phyloP scores from a whole-genome alignment of 2,113 vertebrate genomes.

The Gnathonemus longibarbis region DNA sequence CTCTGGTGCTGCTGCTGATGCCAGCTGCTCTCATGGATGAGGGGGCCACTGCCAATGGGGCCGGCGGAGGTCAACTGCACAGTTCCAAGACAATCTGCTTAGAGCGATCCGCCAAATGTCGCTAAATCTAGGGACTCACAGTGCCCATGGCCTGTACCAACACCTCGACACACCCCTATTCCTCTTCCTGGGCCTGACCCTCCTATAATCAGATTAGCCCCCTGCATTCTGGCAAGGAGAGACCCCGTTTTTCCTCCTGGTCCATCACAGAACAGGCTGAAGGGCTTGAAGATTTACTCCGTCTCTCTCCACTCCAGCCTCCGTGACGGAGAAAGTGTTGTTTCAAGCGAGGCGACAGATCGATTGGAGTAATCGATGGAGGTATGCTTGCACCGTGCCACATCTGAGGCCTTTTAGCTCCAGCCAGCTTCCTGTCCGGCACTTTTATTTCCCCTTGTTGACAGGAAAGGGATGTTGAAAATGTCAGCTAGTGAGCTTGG shows the following conservation, averaged over 20 bases:
- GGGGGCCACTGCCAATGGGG: constrained; percentile 16
- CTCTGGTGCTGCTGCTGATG: neutral
- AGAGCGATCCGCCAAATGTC: constrained; percentile 32
- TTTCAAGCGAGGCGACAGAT: constrained; percentile 66
- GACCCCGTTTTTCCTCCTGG: constrained; percentile 66
- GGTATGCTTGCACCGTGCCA: constrained; percentile 61
- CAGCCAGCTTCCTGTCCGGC: neutral
- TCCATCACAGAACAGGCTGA: constrained; percentile 69
- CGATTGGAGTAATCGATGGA: constrained; percentile 68
- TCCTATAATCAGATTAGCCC: constrained; percentile 52
- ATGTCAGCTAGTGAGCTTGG: neutral
- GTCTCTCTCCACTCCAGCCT: constrained; percentile 65
- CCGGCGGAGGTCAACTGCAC: constrained; percentile 37
- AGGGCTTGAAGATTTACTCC: constrained; percentile 64
- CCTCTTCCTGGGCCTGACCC: constrained; percentile 42
- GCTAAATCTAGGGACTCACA: constrained; percentile 17
- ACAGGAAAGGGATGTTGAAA: constrained; percentile 6
- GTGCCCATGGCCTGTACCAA: constrained; percentile 1
- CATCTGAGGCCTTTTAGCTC: constrained; percentile 32
- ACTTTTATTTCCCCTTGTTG: neutral
- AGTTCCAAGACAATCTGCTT: constrained; percentile 40
- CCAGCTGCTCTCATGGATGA: constrained; percentile 1
- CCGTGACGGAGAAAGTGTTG: constrained; percentile 65
- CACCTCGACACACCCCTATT: constrained; percentile 34
- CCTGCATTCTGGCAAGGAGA: constrained; percentile 70